Base-by-base conservation (phyloP, 2,113 vertebrate genomes). In the Tenrec ecaudatus region DNA sequence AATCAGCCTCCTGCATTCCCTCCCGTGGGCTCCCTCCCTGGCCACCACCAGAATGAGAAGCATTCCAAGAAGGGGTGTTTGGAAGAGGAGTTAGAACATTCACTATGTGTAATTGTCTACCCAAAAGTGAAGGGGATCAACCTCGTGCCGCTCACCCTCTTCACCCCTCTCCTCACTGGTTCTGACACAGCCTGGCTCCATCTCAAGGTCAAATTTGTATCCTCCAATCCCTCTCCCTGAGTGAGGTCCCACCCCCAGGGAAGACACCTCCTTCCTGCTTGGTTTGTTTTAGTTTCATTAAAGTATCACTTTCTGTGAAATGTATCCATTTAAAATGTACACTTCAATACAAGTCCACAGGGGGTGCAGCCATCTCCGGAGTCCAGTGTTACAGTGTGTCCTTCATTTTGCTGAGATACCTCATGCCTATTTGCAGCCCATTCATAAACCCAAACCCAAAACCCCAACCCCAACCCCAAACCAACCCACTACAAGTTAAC, bases 151-250 rank as follows among this genome's bases (percentile, higher is more conserved):
- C 27, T 73, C 36, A 40, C 23, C 31, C 27, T 11, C 22, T 77
- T 20, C 9, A 9, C 36, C 17, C 22, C 15, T 64, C 33, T 71
- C 58, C 43, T 6, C 20, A 31, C 38, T 78, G 47, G 14, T 60
- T 64, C 86, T 85, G 57, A 33, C 20, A 57, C 22, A 19, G 6
- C 9, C 47, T 12, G 29, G 47, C 68, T 86, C 90, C 69, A 92
- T 69, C 40, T 91, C 90, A 85, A 62, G n/a, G 69, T 93, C 91
- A 73, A 77, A 58, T 75, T 22, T 57, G 43, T 23, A 31, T 58
- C n/a, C 80, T 81, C 23, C 73, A 40, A 23, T 29, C 4, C 66
- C 60, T 90, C 78, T 93, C 60, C 38, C 82, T 89, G n/a, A 82
- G 40, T 27, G 89, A 89, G 27, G 3, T 75, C 78, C 62, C 8